Evolutionary conservation across 2,797 vertebrate species (phyloP).

Genomic region (Clarias pachynema): DNA sequence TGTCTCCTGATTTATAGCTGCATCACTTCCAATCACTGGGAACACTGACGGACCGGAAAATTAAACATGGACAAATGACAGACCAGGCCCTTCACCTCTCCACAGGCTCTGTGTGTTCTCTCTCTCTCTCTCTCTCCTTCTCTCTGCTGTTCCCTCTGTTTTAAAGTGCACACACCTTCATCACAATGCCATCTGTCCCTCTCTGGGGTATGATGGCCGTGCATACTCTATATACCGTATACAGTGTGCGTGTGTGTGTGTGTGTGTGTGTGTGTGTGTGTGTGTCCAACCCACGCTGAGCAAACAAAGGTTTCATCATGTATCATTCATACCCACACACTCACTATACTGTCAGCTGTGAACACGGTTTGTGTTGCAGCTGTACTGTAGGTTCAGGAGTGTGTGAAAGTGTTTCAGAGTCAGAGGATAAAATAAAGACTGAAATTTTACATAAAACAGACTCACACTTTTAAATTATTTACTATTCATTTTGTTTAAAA

Average conservation of each 20-base stretch:
- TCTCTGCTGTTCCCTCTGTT: background rate
- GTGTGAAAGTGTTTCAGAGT: background rate
- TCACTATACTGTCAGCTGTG: conserved; percentile 16
- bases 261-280: background rate
- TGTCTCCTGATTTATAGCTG: background rate
- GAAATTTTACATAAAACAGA: background rate
- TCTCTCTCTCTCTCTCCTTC: background rate
- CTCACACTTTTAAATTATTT: background rate
- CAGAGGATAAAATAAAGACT: background rate
- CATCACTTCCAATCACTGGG: background rate
- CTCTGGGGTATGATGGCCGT: conserved; percentile 10
- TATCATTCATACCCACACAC: conserved; percentile 33
- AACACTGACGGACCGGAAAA: conserved; percentile 33
- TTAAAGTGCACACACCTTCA: background rate
- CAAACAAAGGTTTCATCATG: conserved; percentile 31
- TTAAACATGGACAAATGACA: conserved; percentile 54
- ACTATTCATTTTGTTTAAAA: background rate
- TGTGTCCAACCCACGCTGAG: conserved; percentile 4
- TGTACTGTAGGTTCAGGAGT: background rate
- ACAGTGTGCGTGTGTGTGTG: no score
- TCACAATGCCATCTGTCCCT: conserved; percentile 38
- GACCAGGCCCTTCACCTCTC: background rate
- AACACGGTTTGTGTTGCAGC: background rate
- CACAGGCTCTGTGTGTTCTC: background rate
- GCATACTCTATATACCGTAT: background rate